A percentile compares a stretch with the other conserved stretches of the same genome.
Evolutionary conservation across 2,113 vertebrate species (phyloP).

Genomic region (Sorex araneus): DNA sequence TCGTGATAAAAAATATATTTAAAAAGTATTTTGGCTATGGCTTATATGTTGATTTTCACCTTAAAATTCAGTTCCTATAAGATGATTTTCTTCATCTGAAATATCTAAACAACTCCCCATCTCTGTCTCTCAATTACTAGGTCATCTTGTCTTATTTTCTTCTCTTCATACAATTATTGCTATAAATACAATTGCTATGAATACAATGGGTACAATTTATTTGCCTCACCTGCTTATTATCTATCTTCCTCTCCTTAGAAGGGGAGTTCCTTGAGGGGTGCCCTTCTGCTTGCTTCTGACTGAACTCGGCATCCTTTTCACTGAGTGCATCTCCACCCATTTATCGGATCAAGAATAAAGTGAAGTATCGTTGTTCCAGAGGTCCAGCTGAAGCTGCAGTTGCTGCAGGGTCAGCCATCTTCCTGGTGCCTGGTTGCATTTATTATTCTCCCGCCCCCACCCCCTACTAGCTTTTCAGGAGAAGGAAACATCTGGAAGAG

Average conservation of each 20-base stretch:
- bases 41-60: conserved; percentile 27
- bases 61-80: background rate
- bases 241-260: conserved; percentile 16
- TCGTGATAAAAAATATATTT: too few relatives aligned
- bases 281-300: background rate
- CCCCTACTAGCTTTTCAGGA: conserved; percentile 6
- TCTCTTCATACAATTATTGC: background rate
- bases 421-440: background rate
- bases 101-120: too few relatives aligned
- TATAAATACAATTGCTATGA: too few relatives aligned
- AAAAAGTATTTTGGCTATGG: background rate
- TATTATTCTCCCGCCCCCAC: background rate
- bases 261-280: background rate
- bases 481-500: conserved; percentile 65
- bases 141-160: background rate
- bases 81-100: background rate
- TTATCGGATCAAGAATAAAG: background rate
- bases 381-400: background rate
- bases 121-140: background rate
- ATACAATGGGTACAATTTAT: background rate
- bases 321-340: background rate
- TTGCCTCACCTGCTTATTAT: background rate
- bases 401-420: background rate
- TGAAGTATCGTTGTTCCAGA: background rate
- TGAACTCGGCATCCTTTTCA: conserved; percentile 16